phyloP scores from a whole-genome alignment of 1,140 invertebrate species.

The Eufriesea mexicana region DNA sequence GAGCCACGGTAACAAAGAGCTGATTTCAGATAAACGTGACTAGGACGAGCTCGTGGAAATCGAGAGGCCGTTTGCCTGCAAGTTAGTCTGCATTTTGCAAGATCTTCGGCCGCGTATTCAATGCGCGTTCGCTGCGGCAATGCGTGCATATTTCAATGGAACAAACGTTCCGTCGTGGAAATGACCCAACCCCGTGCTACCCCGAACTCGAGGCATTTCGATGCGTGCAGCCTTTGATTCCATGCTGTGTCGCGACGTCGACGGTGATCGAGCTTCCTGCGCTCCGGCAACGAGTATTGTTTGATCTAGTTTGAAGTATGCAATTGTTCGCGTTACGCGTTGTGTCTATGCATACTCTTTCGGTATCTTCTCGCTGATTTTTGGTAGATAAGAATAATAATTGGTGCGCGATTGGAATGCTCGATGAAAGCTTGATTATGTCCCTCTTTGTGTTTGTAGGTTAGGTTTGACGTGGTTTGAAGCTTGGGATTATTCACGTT shows the following conservation, averaged over 20 bases:
- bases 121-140: neutral
- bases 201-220: neutral
- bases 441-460: no score
- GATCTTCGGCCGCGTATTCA: conserved; percentile 2
- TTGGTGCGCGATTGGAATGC: no score
- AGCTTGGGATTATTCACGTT: no score
- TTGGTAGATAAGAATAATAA: no score
- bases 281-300: neutral
- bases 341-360: neutral
- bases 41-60: neutral
- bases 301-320: neutral
- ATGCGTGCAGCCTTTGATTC: neutral
- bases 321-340: neutral
- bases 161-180: neutral
- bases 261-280: neutral
- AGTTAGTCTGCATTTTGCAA: conserved; percentile 32
- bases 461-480: no score
- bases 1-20: conserved; percentile 6
- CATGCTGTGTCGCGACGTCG: neutral
- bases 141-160: conserved; percentile 14
- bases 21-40: conserved; percentile 23
- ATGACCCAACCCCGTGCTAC: neutral
- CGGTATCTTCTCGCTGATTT: neutral
- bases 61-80: conserved; percentile 13
- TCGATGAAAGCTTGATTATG: no score